Conservation (phyloP, 2,797 vertebrate species). For the Pelobates cultripes region DNA sequence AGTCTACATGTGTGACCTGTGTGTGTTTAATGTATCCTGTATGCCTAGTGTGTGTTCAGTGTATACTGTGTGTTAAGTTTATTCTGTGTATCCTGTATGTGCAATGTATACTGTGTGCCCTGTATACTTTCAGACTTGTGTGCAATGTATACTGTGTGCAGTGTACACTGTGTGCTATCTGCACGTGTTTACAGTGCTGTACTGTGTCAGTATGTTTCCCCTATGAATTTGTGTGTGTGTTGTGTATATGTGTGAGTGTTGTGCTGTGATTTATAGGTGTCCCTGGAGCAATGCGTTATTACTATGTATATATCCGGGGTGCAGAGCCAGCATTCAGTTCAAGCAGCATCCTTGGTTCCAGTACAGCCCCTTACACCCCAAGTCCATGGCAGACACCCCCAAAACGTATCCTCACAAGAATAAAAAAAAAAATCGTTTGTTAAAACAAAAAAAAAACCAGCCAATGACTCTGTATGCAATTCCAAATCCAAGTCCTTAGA, state of each 20-base stretch:
- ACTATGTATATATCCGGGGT: background rate
- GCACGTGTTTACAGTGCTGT: background rate
- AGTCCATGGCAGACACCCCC: slow-evolving; percentile 33
- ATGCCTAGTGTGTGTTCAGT: too few species aligned
- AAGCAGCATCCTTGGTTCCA: slow-evolving; percentile 6
- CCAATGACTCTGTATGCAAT: background rate
- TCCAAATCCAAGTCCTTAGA: background rate
- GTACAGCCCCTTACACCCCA: background rate
- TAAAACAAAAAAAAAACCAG: background rate
- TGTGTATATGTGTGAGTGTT: background rate
- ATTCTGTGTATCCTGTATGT: background rate
- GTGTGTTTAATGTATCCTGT: background rate
- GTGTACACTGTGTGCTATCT: too few species aligned
- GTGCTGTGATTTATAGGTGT: background rate
- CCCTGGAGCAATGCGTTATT: background rate
- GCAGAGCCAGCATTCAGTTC: background rate
- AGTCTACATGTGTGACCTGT: background rate
- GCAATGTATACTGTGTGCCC: background rate
- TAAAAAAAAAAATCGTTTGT: too few species aligned
- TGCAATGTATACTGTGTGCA: too few species aligned
- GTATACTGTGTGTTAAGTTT: background rate
- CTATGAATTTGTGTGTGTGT: background rate
- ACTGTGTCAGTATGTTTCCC: background rate
- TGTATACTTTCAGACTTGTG: too few species aligned
- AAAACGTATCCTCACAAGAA: background rate